phyloP scores from a whole-genome alignment of 2,888 invertebrate genomes.

The Drosophila anceps region DNA sequence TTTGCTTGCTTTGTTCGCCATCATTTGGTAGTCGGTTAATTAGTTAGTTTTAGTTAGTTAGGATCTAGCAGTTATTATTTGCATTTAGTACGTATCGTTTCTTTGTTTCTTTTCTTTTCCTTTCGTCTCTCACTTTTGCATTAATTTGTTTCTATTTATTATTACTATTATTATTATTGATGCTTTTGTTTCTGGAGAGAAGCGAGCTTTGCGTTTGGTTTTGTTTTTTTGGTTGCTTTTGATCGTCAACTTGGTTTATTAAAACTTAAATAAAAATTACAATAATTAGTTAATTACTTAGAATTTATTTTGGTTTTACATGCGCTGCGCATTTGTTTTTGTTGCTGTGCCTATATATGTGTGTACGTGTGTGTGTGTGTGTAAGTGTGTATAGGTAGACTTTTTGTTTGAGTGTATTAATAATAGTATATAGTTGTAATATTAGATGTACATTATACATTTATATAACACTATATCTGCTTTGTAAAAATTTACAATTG shows the following conservation, averaged over 20 bases:
- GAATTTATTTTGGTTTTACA: conserved; percentile 79
- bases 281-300: conserved; percentile 71
- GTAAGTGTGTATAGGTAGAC: conserved; percentile 65
- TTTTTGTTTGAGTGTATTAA: conserved; percentile 75
- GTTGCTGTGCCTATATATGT: conserved; percentile 71
- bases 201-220: conserved; percentile 48
- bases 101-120: conserved; percentile 18
- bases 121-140: conserved; percentile 15
- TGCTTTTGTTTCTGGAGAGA: conserved; percentile 53
- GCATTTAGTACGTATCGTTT: conserved; percentile 66
- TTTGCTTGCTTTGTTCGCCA: conserved; percentile 60
- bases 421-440: conserved; percentile 56
- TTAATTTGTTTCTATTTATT: conserved; percentile 26
- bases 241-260: conserved; percentile 82
- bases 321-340: conserved; percentile 81
- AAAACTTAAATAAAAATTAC: conserved; percentile 73
- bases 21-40: conserved; percentile 49
- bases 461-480: conserved; percentile 70
- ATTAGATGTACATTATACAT: conserved; percentile 70
- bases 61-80: conserved; percentile 61
- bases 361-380: conserved; percentile 10
- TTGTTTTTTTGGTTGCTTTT: conserved; percentile 58
- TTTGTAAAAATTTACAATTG: conserved; percentile 69
- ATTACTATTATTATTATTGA: background rate
- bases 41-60: conserved; percentile 56